phyloP scores from a whole-genome alignment of 2,113 vertebrate genomes.

The Mungos mungo region DNA sequence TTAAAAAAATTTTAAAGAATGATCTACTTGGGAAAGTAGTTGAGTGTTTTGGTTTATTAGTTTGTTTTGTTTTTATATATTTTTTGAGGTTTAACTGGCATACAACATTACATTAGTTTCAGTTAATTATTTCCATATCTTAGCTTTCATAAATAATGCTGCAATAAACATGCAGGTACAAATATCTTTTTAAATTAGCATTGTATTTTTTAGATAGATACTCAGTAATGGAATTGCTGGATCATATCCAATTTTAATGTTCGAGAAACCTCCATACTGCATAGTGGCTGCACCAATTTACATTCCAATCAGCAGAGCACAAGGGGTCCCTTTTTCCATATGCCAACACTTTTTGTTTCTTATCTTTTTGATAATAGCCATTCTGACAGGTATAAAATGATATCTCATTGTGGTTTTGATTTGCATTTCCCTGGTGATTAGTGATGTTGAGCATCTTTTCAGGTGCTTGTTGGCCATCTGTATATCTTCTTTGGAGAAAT shows the following conservation, averaged over 20 bases:
- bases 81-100: not conserved
- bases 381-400: not conserved
- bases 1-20: not conserved
- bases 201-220: not conserved
- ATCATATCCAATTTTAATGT: not conserved
- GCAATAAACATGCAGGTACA: not conserved
- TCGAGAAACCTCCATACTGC: not conserved
- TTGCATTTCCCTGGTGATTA: not conserved
- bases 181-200: not conserved
- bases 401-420: not conserved
- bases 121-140: not conserved
- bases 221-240: not conserved
- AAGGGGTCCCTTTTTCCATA: not conserved
- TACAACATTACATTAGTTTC: not conserved
- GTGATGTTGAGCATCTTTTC: not conserved
- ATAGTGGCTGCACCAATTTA: not conserved
- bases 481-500: not conserved
- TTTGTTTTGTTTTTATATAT: not conserved
- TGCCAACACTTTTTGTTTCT: not conserved
- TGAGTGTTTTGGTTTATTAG: not conserved
- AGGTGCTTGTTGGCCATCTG: not conserved
- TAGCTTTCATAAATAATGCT: not conserved
- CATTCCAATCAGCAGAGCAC: not conserved
- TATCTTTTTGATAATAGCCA: not conserved
- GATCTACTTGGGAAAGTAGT: conserved; percentile 11